phyloP scores from a whole-genome alignment of 2,888 invertebrate species.

The Scotopteryx bipunctaria region DNA sequence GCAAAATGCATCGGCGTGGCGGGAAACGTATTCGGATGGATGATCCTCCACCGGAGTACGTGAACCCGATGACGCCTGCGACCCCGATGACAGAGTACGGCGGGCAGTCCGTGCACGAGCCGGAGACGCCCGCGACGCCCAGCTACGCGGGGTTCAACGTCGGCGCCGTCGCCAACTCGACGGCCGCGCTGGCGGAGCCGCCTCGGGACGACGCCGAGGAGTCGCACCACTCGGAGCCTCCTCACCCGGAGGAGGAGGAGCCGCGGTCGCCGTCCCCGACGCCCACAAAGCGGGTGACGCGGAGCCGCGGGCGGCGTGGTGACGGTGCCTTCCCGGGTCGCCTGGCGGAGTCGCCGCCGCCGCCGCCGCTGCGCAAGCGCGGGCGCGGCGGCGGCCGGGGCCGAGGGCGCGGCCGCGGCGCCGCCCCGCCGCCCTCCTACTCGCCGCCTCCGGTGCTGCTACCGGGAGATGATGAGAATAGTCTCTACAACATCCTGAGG shows the following conservation, averaged over 20 bases:
- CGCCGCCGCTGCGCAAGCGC: conserved; percentile 68
- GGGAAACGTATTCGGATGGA: conserved; percentile 97
- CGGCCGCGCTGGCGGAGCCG: conserved; percentile 52
- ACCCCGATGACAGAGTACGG: conserved; percentile 83
- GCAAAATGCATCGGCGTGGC: conserved; percentile 90
- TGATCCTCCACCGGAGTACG: conserved; percentile 94
- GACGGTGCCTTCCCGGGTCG: conserved; percentile 74
- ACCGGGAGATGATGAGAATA: conserved; percentile 90
- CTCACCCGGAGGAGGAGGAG: conserved; percentile 63
- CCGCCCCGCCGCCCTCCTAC: conserved; percentile 76
- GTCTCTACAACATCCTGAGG: conserved; percentile 91
- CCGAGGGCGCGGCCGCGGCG: conserved; percentile 69
- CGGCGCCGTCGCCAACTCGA: conserved; percentile 62
- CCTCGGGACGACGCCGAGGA: conserved; percentile 69
- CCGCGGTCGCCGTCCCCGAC: conserved; percentile 83
- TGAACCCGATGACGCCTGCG: conserved; percentile 85
- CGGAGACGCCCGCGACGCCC: conserved; percentile 73
- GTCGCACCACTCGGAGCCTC: conserved; percentile 42
- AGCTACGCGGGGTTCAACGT: conserved; percentile 73
- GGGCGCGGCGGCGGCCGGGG: conserved; percentile 65
- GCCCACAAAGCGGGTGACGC: conserved; percentile 85
- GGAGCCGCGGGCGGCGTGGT: conserved; percentile 84
- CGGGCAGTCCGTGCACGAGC: conserved; percentile 78
- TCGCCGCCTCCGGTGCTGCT: conserved; percentile 77
- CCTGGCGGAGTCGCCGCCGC: conserved; percentile 78